Evolutionary conservation across 2,113 vertebrate genomes (phyloP).

Genomic region (Neomonachus schauinslandi): DNA sequence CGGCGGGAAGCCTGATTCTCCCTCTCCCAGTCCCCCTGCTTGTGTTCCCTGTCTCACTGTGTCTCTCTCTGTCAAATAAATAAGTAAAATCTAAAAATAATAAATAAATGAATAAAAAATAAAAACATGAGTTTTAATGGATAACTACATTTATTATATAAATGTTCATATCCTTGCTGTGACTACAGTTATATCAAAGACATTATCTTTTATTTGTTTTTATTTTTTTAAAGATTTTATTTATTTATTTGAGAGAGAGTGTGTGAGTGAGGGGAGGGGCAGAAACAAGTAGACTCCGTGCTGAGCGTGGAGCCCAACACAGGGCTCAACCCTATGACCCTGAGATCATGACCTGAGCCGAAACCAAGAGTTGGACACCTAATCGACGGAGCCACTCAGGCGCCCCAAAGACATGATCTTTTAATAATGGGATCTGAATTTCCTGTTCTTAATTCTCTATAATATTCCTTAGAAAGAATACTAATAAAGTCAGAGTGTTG

Average conservation of each 20-base stretch:
- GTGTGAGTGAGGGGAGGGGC: neutral
- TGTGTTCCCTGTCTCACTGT: no score
- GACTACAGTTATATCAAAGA: neutral
- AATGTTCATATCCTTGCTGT: neutral
- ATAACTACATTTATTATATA: neutral
- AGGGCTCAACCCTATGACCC: neutral
- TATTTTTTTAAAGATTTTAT: neutral
- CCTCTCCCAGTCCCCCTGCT: no score
- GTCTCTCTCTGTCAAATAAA: no score
- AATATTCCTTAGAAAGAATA: neutral
- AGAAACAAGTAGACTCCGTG: neutral
- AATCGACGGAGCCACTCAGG: neutral
- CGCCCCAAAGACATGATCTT: neutral
- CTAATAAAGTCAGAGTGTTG: neutral
- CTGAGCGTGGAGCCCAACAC: neutral
- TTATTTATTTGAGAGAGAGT: neutral
- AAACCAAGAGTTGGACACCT: neutral
- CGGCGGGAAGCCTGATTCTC: no score
- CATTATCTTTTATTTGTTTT: neutral
- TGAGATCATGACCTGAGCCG: neutral
- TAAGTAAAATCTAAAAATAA: no score
- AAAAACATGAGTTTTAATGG: neutral
- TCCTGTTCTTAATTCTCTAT: constrained; percentile 12
- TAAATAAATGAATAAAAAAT: no score
- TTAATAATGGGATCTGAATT: neutral